A percentile compares a stretch with the other conserved stretches of the same genome.
phyloP scores from a whole-genome alignment of 1,140 invertebrate genomes.

The Reticulitermes speratus region DNA sequence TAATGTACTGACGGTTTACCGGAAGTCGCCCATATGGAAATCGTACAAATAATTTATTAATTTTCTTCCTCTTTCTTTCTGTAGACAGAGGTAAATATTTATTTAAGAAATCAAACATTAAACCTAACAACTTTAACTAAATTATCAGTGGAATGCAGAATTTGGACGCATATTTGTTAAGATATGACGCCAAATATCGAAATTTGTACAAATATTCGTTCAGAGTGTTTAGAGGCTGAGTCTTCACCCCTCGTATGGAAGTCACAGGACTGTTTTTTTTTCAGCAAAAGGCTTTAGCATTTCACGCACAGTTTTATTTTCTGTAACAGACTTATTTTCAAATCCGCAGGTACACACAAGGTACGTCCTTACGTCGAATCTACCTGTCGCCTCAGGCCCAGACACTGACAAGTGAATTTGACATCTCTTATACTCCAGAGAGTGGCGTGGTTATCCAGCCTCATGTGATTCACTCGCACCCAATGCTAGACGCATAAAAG shows the following conservation, averaged over 20 bases:
- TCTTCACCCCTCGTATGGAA: no score
- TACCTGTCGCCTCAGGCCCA: not conserved
- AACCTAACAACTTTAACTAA: not conserved
- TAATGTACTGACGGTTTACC: no score
- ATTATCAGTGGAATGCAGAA: not conserved
- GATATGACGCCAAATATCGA: not conserved
- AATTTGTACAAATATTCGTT: not conserved
- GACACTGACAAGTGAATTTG: not conserved
- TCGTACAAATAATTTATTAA: not conserved
- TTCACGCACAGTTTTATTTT: not conserved
- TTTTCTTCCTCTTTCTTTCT: not conserved
- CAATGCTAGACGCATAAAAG: not conserved
- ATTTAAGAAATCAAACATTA: not conserved
- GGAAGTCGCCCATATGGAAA: not conserved
- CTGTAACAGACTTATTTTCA: not conserved
- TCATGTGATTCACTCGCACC: not conserved
- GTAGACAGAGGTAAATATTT: not conserved
- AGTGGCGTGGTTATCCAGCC: not conserved
- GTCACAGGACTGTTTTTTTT: not conserved
- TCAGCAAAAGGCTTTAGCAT: not conserved
- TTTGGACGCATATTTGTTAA: not conserved
- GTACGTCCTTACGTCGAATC: not conserved
- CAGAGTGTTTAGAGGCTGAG: no score
- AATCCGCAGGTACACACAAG: not conserved
- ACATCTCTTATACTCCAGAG: not conserved